Conservation (phyloP, 2,888 invertebrate genomes). For the Incurvaria masculella region DNA sequence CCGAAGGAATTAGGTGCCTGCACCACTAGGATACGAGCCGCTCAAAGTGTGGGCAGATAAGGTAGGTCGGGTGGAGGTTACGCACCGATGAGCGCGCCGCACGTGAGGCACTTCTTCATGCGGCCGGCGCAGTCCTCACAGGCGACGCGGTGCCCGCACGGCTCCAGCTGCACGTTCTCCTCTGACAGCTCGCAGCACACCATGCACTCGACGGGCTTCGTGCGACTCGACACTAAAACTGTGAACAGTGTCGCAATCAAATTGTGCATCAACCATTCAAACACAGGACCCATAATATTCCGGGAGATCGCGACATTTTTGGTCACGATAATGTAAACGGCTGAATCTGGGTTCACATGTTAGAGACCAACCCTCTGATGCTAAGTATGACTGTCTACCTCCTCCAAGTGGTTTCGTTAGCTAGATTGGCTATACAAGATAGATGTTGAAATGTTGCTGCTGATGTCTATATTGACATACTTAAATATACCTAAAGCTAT, state of each 20-base stretch:
- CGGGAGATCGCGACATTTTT: too few relatives aligned
- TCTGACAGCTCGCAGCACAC: conserved; percentile 68
- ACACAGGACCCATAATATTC: too few relatives aligned
- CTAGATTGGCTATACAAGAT: too few relatives aligned
- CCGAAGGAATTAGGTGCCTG: too few relatives aligned
- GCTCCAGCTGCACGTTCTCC: conserved; percentile 63
- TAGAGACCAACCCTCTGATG: too few relatives aligned
- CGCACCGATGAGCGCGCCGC: conserved; percentile 58
- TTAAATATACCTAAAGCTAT: too few relatives aligned
- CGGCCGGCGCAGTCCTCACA: conserved; percentile 73
- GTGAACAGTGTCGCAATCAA: not conserved
- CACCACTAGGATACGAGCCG: not conserved
- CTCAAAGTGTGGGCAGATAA: not conserved
- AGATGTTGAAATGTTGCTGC: not conserved
- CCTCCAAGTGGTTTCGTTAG: too few relatives aligned
- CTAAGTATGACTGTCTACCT: not conserved
- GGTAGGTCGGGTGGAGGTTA: not conserved
- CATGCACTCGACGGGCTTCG: conserved; percentile 59
- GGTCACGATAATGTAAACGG: too few relatives aligned
- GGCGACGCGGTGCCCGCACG: conserved; percentile 70
- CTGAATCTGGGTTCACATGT: too few relatives aligned
- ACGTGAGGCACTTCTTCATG: conserved; percentile 74
- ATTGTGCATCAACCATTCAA: not conserved
- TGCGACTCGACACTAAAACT: conserved; percentile 10
- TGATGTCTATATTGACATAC: too few relatives aligned